These are phyloP conservation scores for Merops nubicus DNA, from an alignment of 2,113 vertebrate genomes.

Conservation along the genomic window DNA sequence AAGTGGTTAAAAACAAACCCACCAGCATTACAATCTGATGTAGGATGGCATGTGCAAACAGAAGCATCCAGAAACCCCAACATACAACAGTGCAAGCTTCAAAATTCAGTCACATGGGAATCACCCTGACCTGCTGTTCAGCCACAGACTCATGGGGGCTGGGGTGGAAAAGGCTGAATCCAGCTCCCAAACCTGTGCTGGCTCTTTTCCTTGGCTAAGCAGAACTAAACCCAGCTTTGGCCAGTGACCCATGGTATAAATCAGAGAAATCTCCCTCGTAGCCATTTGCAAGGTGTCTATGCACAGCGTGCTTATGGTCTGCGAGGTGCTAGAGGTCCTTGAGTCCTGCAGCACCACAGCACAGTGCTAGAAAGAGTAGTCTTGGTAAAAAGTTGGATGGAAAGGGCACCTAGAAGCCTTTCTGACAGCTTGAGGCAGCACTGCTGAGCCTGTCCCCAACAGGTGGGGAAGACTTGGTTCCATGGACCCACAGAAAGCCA, in stretches of 20 bases:
- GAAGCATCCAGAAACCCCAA: neutral
- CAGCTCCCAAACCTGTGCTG: neutral
- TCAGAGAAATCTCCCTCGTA: neutral
- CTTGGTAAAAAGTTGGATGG: neutral
- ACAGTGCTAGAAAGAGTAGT: neutral
- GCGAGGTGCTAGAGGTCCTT: neutral
- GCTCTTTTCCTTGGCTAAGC: neutral
- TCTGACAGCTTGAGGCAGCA: neutral
- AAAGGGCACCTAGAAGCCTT: neutral
- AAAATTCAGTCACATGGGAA: neutral
- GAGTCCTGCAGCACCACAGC: neutral
- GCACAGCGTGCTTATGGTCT: neutral
- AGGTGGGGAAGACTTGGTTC: neutral
- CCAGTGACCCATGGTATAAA: neutral
- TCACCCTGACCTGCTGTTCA: neutral
- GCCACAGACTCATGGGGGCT: neutral
- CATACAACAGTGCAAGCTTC: neutral
- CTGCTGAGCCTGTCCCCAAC: neutral
- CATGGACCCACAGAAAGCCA: neutral
- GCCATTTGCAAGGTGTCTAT: neutral
- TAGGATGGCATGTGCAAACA: neutral
- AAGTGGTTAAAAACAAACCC: slow-evolving; percentile 58
- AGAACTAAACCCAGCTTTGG: neutral
- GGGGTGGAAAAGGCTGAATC: neutral
- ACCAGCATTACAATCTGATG: neutral